Percentiles rank a stretch among this genome's conserved stretches.
Evolutionary conservation across 2,888 invertebrate species (phyloP).

Genomic region (Agrotis ipsilon): DNA sequence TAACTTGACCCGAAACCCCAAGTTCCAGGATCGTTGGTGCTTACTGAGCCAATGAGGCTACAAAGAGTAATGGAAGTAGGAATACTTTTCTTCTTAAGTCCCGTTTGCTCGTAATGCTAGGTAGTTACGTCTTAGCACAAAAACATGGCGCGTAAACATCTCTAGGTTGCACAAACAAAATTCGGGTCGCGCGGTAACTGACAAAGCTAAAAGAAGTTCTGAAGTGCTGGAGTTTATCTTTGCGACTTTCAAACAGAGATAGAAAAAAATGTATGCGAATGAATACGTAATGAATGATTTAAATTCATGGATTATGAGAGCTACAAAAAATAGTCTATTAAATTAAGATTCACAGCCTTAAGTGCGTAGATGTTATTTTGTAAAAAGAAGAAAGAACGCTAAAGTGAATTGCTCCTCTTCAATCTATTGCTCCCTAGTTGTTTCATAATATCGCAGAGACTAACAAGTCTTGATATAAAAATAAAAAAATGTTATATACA

Average conservation of each 20-base stretch:
- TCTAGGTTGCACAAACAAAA: slow-evolving; percentile 56
- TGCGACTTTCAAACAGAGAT: slow-evolving; percentile 30
- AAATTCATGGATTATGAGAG: neutral
- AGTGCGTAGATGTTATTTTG: neutral
- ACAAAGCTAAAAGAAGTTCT: slow-evolving; percentile 49
- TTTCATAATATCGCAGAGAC: neutral
- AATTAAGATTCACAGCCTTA: neutral
- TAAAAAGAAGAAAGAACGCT: neutral
- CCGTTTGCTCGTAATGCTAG: slow-evolving; percentile 37
- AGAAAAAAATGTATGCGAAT: slow-evolving; percentile 18
- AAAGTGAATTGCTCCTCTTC: neutral
- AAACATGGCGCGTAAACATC: slow-evolving; percentile 57
- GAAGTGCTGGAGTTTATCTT: slow-evolving; percentile 37
- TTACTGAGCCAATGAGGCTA: slow-evolving; percentile 37
- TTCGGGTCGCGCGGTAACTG: slow-evolving; percentile 55
- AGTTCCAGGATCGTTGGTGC: slow-evolving; percentile 26
- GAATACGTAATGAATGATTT: slow-evolving; percentile 36
- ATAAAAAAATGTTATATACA: neutral
- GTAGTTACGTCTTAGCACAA: slow-evolving; percentile 43
- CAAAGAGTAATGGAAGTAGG: slow-evolving; percentile 36
- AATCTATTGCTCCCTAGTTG: neutral
- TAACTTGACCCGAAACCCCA: slow-evolving; percentile 5
- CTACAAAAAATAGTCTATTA: neutral
- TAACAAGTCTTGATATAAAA: neutral
- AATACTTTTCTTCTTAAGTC: slow-evolving; percentile 48